Evolutionary conservation across 2,797 vertebrate species (phyloP).

Genomic region (Gambusia yucatana): DNA sequence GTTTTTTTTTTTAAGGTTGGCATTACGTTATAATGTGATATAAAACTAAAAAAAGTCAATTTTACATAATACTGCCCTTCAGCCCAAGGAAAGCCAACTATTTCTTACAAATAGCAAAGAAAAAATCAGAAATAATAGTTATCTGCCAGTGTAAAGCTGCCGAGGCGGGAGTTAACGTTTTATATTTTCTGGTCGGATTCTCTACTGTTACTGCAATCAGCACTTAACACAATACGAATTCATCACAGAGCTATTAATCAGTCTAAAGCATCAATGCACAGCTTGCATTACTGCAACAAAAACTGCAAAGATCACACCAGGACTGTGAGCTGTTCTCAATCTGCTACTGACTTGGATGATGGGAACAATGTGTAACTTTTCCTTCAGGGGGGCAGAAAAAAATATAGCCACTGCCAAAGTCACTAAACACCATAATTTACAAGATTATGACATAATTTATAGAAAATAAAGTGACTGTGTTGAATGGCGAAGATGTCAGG

Average conservation of each 20-base stretch:
- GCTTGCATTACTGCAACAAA: constrained; percentile 46
- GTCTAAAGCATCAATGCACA: constrained; percentile 66
- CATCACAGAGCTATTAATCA: constrained; percentile 77
- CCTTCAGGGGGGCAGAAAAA: neutral
- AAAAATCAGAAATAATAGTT: too few relatives aligned
- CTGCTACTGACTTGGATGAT: constrained; percentile 15
- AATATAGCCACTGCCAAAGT: constrained; percentile 33
- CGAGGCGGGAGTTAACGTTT: constrained; percentile 56
- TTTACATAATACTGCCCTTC: too few relatives aligned
- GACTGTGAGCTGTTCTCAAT: constrained; percentile 22
- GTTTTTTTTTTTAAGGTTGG: too few relatives aligned
- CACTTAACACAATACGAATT: constrained; percentile 78
- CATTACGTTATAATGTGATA: too few relatives aligned
- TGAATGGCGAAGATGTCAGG: constrained; percentile 77
- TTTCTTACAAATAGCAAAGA: neutral
- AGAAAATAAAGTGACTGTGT: constrained; percentile 33
- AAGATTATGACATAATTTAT: constrained; percentile 33
- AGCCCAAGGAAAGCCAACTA: neutral
- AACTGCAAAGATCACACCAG: constrained; percentile 25
- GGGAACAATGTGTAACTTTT: constrained; percentile 11
- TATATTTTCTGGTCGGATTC: constrained; percentile 70
- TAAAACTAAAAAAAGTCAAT: too few relatives aligned
- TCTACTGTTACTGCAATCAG: constrained; percentile 71
- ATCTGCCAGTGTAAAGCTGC: constrained; percentile 25
- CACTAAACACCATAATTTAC: constrained; percentile 33